A percentile compares a stretch with the other conserved stretches of the same genome.
phyloP scores from a whole-genome alignment of 1,140 invertebrate genomes.

The Saxidomus purpurata region DNA sequence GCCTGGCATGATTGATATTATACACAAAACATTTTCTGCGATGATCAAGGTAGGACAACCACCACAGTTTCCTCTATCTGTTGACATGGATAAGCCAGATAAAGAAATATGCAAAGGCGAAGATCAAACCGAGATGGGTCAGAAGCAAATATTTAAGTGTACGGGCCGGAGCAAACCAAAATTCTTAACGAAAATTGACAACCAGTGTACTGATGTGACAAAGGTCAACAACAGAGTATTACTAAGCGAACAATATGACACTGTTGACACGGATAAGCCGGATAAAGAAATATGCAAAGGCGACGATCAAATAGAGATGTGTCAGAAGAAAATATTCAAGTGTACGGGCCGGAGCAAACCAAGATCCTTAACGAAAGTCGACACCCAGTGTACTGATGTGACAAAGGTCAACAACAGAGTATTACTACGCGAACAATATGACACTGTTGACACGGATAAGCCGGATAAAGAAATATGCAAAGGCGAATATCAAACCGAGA shows the following conservation, averaged over 20 bases:
- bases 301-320: too few relatives aligned
- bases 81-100: too few relatives aligned
- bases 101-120: neutral
- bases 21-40: slow-evolving; percentile 2
- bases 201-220: neutral
- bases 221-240: neutral
- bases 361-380: slow-evolving; percentile 32
- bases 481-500: neutral
- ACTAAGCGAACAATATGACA: slow-evolving; percentile 52
- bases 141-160: neutral
- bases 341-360: neutral
- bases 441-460: neutral
- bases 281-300: neutral
- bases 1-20: neutral
- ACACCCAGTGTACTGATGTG: neutral
- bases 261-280: too few relatives aligned
- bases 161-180: neutral
- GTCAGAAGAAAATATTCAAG: neutral
- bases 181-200: neutral
- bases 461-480: neutral
- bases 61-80: neutral
- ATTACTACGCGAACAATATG: slow-evolving; percentile 46
- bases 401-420: neutral
- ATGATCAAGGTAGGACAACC: neutral
- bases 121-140: too few relatives aligned